phyloP scores from a whole-genome alignment of 1,140 invertebrate genomes.

The Portunus trituberculatus region DNA sequence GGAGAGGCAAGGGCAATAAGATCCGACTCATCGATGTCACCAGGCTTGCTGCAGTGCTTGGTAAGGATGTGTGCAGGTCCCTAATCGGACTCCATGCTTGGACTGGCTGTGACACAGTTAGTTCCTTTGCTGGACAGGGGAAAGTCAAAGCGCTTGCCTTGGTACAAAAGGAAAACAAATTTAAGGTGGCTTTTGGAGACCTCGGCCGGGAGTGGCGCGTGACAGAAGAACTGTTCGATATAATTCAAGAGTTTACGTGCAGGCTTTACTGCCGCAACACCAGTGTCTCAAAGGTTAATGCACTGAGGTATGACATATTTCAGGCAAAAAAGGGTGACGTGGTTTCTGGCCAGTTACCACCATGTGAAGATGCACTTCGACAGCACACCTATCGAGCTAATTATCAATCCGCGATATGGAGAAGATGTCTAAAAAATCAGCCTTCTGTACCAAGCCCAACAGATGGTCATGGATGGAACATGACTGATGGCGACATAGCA shows the following conservation, averaged over 20 bases:
- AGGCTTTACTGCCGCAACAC: neutral
- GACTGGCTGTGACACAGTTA: constrained; percentile 49
- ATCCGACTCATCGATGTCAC: constrained; percentile 31
- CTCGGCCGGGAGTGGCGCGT: constrained; percentile 21
- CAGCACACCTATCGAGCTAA: constrained; percentile 36
- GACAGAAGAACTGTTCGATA: neutral
- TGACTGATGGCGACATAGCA: constrained; percentile 28
- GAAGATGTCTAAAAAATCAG: constrained; percentile 15
- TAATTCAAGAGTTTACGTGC: constrained; percentile 29
- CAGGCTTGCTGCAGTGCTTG: constrained; percentile 43
- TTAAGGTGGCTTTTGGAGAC: neutral
- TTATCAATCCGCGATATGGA: constrained; percentile 37
- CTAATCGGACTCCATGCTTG: constrained; percentile 41
- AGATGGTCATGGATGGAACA: constrained; percentile 42
- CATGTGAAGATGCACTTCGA: constrained; percentile 44
- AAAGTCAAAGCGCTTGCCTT: constrained; percentile 4
- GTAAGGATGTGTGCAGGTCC: constrained; percentile 35
- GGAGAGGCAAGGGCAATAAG: neutral
- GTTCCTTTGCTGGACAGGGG: constrained; percentile 42
- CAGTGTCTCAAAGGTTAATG: neutral
- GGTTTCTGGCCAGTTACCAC: constrained; percentile 38
- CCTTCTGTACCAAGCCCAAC: neutral
- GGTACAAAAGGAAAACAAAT: neutral
- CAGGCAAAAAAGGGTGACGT: constrained; percentile 39
- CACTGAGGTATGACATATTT: constrained; percentile 9